These are phyloP conservation scores for Acholoe squamosa DNA, from an alignment of 2,888 invertebrate genomes.

Conservation along the genomic window DNA sequence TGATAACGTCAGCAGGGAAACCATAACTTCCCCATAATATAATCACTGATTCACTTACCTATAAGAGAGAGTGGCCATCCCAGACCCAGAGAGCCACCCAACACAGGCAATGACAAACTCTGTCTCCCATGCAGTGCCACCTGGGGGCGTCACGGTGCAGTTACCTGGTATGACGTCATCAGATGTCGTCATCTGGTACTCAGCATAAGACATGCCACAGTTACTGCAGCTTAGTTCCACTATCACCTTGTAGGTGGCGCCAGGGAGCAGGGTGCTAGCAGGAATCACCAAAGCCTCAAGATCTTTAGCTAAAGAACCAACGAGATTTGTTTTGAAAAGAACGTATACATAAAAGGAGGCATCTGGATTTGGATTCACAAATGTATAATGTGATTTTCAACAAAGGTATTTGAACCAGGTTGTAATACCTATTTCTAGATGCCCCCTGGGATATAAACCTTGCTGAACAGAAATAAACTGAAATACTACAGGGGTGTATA, in stretches of 20 bases:
- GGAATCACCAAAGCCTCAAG: background rate
- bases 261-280: background rate
- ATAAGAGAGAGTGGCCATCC: background rate
- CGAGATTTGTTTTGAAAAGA: too few relatives aligned
- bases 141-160: background rate
- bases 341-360: too few relatives aligned
- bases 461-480: too few relatives aligned
- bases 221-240: background rate
- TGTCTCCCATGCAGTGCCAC: background rate
- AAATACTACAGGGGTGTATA: too few relatives aligned
- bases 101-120: background rate
- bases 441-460: too few relatives aligned
- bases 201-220: background rate
- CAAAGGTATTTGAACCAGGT: too few relatives aligned
- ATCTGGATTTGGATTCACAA: too few relatives aligned
- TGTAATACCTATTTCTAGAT: too few relatives aligned
- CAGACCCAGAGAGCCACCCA: background rate
- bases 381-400: too few relatives aligned
- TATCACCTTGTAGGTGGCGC: background rate
- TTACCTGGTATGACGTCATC: background rate
- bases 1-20: too few relatives aligned
- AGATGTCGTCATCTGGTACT: background rate
- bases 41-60: too few relatives aligned
- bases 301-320: background rate
- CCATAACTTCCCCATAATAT: too few relatives aligned